Base-by-base conservation (phyloP, 2,888 invertebrate genomes). In the Nemapogon koenigi region DNA sequence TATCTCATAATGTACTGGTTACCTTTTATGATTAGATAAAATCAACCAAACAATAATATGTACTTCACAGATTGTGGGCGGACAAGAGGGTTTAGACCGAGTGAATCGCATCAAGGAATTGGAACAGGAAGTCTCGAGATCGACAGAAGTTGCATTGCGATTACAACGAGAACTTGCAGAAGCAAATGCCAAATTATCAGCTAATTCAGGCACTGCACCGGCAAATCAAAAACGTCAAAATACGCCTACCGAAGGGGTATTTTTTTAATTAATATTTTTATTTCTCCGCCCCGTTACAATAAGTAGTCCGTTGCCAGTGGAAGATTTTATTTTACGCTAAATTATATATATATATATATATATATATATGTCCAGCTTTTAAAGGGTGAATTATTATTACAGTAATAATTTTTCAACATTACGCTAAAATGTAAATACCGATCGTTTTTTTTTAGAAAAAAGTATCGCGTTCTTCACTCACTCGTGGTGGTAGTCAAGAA, bases 61-160 rank as follows among this genome's bases (percentile, higher is more conserved):
- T 3, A 3, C 13, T 51, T 59, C 49, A 47, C 62, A 68, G 80
- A 63, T 81, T 55, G 80, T 79, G 1, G 85, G 83, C 3, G 85
- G 84, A 3, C 79, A 83, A 49, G 75, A 81, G 16, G 84, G 84
- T 14, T 59, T 84, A 41, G 84, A 85, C 41, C 82, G 87, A 42
- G 78, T 84, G 39, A 85, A 85, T 41, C 86, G 85, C 51, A 85
- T 91, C 40, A 88, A 89, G 50, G 88, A 90, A 50, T 65, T 97
- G 41, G 95, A 97, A 57, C 89, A 91, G 50, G 96, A 97, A 55
- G 72, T 97, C 37, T 82, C 86, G 40, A 84, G 92, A 39, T 87
- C 92, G 0, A 91, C 87, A 50, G 92, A 93, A 53, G 86, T 86
- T 14, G 81, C 86, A 0, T 59, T 83, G 31, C 75, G 87, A 43